Base-by-base conservation (phyloP, 2,888 invertebrate species). In the Acanthosepion lycidas region DNA sequence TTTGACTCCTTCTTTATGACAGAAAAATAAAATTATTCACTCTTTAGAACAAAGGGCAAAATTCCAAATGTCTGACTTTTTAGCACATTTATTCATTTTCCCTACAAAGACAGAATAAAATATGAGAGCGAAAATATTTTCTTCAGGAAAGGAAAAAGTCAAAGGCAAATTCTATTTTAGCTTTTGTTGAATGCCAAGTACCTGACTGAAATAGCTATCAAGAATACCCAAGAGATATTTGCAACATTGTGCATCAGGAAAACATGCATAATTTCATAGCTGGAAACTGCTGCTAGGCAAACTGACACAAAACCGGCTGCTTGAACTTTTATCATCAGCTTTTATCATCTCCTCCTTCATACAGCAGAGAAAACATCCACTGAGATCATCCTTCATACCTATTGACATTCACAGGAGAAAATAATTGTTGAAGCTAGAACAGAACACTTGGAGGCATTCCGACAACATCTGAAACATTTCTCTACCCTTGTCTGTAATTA, bases 331-430 rank as follows among this genome's bases (percentile, higher is more conserved):
- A 78, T 33, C 18, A 78, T n/a, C 78, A 33, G 33, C 78, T n/a
- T 78, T 78, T 3, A 78, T 78, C n/a, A 33, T 78, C 64, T 64
- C 28, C 78, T n/a, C 33, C 78, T 78, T 9, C 23, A 15, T n/a
- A 33, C 78, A 33, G n/a, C n/a, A 78, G 78, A 78, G n/a, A 78
- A n/a, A 78, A 78, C 15, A 33, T n/a, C 33, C n/a, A 78, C 78
- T 78, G 78, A 78, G n/a, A n/a, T 78, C n/a, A n/a, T 78, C 78
- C 78, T 78, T 78, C 33, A n/a, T 15, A 33, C 78, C n/a, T 78
- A 33, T 78, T 78, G 78, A 78, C 78, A 78, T 78, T 78, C 78
- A 78, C n/a, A n/a, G n/a, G 33, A 78, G n/a, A 78, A 78, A 78
- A 78, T n/a, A 5, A 12, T 78, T 78, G 78, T 78, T 78, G n/a